Conservation (phyloP, 2,113 vertebrate genomes). For the Pimephales promelas region DNA sequence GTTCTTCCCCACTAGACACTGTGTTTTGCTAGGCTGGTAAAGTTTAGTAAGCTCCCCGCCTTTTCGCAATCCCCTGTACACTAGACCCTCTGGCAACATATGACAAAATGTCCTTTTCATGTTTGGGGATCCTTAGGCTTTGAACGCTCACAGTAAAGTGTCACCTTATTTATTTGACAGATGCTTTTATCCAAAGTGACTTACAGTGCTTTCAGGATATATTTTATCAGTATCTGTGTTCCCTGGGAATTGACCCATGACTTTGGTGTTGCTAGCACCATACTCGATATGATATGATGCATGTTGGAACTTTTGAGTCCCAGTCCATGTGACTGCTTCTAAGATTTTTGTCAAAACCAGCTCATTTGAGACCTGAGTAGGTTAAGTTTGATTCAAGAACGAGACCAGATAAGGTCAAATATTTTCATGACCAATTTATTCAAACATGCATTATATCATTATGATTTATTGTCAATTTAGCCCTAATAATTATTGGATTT, state of each 20-base stretch:
- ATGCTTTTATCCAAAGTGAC: background rate
- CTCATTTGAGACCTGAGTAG: no score
- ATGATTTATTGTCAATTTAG: background rate
- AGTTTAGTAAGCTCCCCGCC: conserved; percentile 35
- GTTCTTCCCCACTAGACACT: background rate
- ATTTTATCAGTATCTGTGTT: background rate
- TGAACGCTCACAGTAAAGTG: background rate
- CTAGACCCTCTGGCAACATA: conserved; percentile 42
- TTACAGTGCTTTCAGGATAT: conserved; percentile 7
- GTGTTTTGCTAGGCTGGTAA: conserved; percentile 36
- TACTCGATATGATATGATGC: background rate
- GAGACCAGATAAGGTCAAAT: no score
- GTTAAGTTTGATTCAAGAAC: no score
- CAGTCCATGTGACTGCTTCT: no score
- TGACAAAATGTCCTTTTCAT: conserved; percentile 33
- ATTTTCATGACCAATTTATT: no score
- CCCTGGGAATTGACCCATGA: background rate
- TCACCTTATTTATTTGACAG: background rate
- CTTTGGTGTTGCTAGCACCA: background rate
- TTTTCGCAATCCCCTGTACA: conserved; percentile 35
- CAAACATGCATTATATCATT: no score
- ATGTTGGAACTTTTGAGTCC: no score
- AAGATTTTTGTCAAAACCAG: no score
- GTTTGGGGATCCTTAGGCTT: background rate
- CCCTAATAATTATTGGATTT: background rate